Evolutionary conservation across 2,888 invertebrate species (phyloP), one percentile per base, ranked within the genome.

Genomic region (Diaprepes abbreviatus): DNA sequence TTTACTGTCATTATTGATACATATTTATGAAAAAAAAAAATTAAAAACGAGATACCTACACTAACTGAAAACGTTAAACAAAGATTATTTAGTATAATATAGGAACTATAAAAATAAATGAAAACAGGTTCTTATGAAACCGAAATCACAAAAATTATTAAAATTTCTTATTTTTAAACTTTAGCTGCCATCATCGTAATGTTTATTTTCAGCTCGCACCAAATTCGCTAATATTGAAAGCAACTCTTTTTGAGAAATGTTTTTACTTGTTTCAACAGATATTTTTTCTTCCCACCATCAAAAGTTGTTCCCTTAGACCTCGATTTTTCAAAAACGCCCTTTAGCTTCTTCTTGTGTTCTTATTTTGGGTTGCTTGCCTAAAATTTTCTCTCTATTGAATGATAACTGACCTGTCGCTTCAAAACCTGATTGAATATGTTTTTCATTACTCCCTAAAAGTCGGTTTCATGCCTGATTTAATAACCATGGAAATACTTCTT

Each of bases 401-500:
- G 52, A 43, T 12, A 66, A 33, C 14, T 55, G 24, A 35, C 55
- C 66, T 12, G 43, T 67, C 33, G 60, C 55, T 35, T 21, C 21
- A 52, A 67, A 60, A 7, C 45, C 28, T 4, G 66, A 60, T 60
- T 40, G 52, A 19, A 60, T 66, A 40, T 58, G 52, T 28, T 36
- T 19, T 57, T 31, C 40, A 43, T 21, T 52, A 7, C 9, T 38
- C 54, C n/a, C 12, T 28, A 3, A 10, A 28, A 48, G 16, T 12
- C n/a, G 2, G 21, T 48, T 21, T 21, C 70, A 50, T 55, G 72
- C 65, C 40, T 72, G 54, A 28, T 65, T 70, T 33, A 74, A 36
- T 6, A 72, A 35, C 12, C 62, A 24, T 35, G 73, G 72, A 72
- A 66, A 74, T 4, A 54, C 40, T 48, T 72, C 60, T 66, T 72